Base-by-base conservation (phyloP, 2,888 invertebrate species). In the Acanthosoma haemorrhoidale region DNA sequence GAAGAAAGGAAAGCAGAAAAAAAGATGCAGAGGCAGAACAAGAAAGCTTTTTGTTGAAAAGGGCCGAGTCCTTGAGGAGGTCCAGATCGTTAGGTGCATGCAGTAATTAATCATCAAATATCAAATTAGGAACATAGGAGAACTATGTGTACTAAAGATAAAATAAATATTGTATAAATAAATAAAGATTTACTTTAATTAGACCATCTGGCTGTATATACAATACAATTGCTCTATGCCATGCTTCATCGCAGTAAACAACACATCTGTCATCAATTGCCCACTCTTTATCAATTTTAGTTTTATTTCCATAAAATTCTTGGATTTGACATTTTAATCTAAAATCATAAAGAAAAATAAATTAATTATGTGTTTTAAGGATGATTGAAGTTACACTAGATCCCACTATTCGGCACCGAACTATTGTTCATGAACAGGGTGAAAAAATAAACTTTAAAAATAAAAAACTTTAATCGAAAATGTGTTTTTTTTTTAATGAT, bases 201-300 rank as follows among this genome's bases (percentile, higher is more conserved):
- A 79, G 78, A 0, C 80, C 78, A 1, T 79, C 78, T 4, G 79
- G 77, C 0, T 83, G 63, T 67, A 82, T 79, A 0, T 82, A 77
- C 1, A 83, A 75, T 16, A 86, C 81, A 34, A 83, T 79, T 1
- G 82, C 87, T 4, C 94, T 84, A 73, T 86, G 87, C 86, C 88
- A 92, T 34, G 84, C 82, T 13, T 84, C 83, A 13, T 81, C 80
- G 0, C 76, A 72, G 69, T 80, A 79, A 57, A 83, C 84, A 16
- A 82, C 84, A 76, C 85, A 86, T 72, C 79, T 75, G 15, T 84
- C 83, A 1, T 82, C 82, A 0, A 81, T 78, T n/a, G 80, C 76
- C 87, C 87, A 89, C 0, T 78, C 76, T 39, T 3, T 70, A 29
- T 9, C 36, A 58, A 25, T 60, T 68, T 3, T 73, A 11, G 72